Conservation (phyloP, 2,113 vertebrate species). For the Clarias batrachus region DNA sequence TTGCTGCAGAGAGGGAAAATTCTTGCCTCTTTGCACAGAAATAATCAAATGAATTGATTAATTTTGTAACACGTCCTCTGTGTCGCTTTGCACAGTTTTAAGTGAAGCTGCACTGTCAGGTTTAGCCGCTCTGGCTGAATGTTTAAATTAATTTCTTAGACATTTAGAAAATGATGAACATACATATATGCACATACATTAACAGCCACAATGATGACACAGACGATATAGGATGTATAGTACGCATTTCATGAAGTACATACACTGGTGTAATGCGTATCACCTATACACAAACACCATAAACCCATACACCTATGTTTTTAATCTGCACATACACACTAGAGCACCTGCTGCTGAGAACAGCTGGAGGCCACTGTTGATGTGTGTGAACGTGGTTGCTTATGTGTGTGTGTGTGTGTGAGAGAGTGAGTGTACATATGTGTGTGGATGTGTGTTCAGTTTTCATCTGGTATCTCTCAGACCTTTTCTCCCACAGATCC, state of each 20-base stretch:
- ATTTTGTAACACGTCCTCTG: neutral
- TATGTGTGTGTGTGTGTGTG: constrained; percentile 13
- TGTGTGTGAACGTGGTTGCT: constrained; percentile 52
- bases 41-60: neutral
- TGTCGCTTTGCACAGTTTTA: neutral
- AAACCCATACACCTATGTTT: neutral
- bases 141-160: neutral
- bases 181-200: neutral
- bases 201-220: neutral
- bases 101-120: neutral
- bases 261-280: neutral
- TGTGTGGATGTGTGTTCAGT: constrained; percentile 26
- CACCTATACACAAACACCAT: constrained; percentile 19
- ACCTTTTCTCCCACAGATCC: constrained; percentile 31
- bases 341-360: constrained; percentile 74
- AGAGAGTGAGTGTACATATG: constrained; percentile 13
- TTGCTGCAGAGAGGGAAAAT: neutral
- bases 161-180: neutral
- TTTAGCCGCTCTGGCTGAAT: neutral
- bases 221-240: neutral
- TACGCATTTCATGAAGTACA: neutral
- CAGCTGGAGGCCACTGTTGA: constrained; percentile 69
- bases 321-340: constrained; percentile 10
- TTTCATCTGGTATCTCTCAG: constrained; percentile 40
- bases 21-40: neutral